Evolutionary conservation across 2,113 vertebrate genomes (phyloP), one percentile per base, ranked within the genome.

Genomic region (Toxostoma redivivum): DNA sequence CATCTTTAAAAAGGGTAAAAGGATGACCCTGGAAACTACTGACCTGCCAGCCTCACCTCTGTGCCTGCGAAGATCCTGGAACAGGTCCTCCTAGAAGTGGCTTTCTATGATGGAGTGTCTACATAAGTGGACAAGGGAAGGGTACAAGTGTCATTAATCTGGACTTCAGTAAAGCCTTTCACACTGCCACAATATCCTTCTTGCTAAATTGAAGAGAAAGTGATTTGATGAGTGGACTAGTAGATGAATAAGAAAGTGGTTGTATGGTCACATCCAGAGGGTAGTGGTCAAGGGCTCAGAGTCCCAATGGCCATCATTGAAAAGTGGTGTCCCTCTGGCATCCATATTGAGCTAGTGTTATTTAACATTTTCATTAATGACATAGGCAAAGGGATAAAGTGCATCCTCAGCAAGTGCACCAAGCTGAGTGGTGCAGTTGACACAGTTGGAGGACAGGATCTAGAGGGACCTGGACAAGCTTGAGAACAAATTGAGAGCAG

Each of bases 401-500:
- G 20, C 10, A 38, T 54, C 12, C 11, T 62, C 30, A 62, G 40
- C 40, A 40, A 20, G 20, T 17, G 16, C 40, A 79, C n/a, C 30
- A 62, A 47, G 42, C 24, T 70, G 40, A 62, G 40, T 62, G 8
- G 5, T 47, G 15, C 20, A 40, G 24, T 11, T 74, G 25, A 50
- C 44, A 47, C 15, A 11, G 30, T 24, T 62, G 10, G 40, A 70
- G n/a, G 48, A 54, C 9, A 11, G 24, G 48, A 48, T 40, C 30
- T 24, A 47, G n/a, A 71, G 3, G 16, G 17, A 25, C 20, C 30
- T 54, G 24, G 30, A 25, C 30, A 71, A 48, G 11, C 20, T 47
- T 0, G 0, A 56, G 30, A 56, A 48, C 16, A 42, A 21, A 71
- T 19, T 3, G 2, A 71, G 25, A 42, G 11, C 30, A 71, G 16